Conservation (phyloP, 2,888 invertebrate genomes). For the Drosophila yooni region DNA sequence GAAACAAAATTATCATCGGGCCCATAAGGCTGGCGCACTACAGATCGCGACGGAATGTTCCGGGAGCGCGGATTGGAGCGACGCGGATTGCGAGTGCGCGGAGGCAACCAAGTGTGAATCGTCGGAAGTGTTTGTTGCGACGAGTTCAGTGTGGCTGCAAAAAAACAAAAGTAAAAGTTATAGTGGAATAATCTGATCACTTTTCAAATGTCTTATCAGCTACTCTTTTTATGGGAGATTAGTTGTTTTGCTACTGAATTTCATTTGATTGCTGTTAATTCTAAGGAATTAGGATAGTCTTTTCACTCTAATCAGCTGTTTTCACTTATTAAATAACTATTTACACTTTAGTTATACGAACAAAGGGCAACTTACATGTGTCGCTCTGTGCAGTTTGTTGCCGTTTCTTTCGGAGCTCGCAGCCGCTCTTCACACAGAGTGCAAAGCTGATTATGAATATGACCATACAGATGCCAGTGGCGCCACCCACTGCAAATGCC, state of each 20-base stretch:
- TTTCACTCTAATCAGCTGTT: background rate
- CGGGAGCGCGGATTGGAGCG: conserved; percentile 66
- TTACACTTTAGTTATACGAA: background rate
- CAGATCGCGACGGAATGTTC: conserved; percentile 49
- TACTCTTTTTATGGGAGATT: background rate
- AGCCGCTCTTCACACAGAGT: conserved; percentile 75
- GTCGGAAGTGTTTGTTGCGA: conserved; percentile 54
- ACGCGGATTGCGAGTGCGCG: conserved; percentile 54
- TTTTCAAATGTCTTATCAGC: background rate
- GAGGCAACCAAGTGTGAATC: conserved; percentile 60
- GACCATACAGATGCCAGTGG: conserved; percentile 76
- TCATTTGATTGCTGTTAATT: too few species aligned
- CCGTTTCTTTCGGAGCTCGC: conserved; percentile 57
- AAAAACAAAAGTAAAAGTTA: background rate
- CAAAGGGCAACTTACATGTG: conserved; percentile 48
- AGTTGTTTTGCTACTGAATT: background rate
- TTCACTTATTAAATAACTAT: background rate
- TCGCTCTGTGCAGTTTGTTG: conserved; percentile 26
- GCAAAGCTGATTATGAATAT: conserved; percentile 75
- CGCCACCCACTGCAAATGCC: conserved; percentile 78
- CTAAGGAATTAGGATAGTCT: background rate
- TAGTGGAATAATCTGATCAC: background rate
- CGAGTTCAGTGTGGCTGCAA: conserved; percentile 41
- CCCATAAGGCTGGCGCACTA: conserved; percentile 72
- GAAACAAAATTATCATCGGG: conserved; percentile 81